A percentile compares a stretch with the other conserved stretches of the same genome.
Evolutionary conservation across 2,888 invertebrate species (phyloP).

Genomic region (Dexiosoma caninum): DNA sequence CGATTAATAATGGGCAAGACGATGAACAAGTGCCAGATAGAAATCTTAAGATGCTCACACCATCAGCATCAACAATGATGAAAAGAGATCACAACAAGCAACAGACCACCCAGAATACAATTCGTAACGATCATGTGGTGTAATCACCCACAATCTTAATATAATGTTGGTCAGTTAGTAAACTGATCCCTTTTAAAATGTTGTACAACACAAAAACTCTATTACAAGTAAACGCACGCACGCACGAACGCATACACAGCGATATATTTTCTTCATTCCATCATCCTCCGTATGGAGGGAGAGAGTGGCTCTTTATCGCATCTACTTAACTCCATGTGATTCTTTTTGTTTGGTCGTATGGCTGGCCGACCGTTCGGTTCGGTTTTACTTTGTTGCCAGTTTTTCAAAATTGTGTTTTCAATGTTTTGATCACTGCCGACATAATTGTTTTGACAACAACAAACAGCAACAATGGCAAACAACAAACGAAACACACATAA

Average conservation of each 20-base stretch:
- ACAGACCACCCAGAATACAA: conserved; percentile 54
- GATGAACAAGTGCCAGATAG: conserved; percentile 36
- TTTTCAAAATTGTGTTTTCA: conserved; percentile 41
- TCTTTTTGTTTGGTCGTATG: conserved; percentile 33
- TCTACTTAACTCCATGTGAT: conserved; percentile 55
- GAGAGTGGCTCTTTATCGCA: conserved; percentile 29
- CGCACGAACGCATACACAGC: background rate
- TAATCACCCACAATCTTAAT: conserved; percentile 67
- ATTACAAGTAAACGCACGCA: background rate
- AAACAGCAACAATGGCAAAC: conserved; percentile 40
- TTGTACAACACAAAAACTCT: conserved; percentile 20
- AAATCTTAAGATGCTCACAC: conserved; percentile 26
- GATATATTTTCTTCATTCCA: background rate
- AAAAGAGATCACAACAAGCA: background rate
- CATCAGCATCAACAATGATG: background rate
- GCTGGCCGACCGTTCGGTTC: background rate
- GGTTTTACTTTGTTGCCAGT: conserved; percentile 41
- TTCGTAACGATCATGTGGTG: conserved; percentile 54
- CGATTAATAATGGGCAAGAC: conserved; percentile 9
- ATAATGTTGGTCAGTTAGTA: conserved; percentile 66
- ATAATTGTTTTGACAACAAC: conserved; percentile 64
- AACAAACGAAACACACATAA: conserved; percentile 21
- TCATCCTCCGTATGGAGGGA: background rate
- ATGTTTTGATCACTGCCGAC: conserved; percentile 63
- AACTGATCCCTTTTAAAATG: conserved; percentile 47